Evolutionary conservation across 1,140 invertebrate species (phyloP).

Genomic region (Lethocerus indicus): DNA sequence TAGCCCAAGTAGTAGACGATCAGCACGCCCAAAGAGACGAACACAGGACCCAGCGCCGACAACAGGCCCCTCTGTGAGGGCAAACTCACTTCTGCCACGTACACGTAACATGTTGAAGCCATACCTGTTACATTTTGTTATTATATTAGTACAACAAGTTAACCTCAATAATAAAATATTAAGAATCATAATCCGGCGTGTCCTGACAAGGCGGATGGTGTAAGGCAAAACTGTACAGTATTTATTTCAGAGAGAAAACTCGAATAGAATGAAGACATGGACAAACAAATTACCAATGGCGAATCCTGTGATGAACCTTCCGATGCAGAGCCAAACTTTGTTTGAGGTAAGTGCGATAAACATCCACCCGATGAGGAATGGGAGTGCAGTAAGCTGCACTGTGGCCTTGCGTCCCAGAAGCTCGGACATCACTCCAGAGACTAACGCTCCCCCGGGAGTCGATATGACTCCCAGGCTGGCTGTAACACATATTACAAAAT

Average conservation of each 20-base stretch:
- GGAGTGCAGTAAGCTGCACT: conserved; percentile 49
- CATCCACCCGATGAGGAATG: conserved; percentile 57
- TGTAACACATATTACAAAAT: conserved; percentile 27
- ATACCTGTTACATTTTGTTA: conserved; percentile 22
- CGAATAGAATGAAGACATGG: neutral
- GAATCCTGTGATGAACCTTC: conserved; percentile 20
- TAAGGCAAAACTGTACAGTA: too few species aligned
- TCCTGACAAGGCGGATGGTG: too few species aligned
- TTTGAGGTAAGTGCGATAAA: conserved; percentile 22
- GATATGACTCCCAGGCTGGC: conserved; percentile 52
- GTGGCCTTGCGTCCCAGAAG: conserved; percentile 49
- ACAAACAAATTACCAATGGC: conserved; percentile 17
- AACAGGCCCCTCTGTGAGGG: conserved; percentile 21
- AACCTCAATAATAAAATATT: too few species aligned
- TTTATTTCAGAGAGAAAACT: too few species aligned
- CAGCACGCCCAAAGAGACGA: conserved; percentile 32
- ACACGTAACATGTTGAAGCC: conserved; percentile 22
- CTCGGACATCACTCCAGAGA: conserved; percentile 48
- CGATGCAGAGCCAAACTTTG: conserved; percentile 17
- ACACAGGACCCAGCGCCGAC: conserved; percentile 27
- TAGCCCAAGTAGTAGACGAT: conserved; percentile 30
- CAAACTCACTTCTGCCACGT: conserved; percentile 22
- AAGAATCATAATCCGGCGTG: too few species aligned
- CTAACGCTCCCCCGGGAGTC: conserved; percentile 47
- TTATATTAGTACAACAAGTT: too few species aligned